Percentiles rank a stretch among this genome's conserved stretches.
Evolutionary conservation across 2,797 vertebrate genomes (phyloP).

Genomic region (Rhynchonycteris naso): DNA sequence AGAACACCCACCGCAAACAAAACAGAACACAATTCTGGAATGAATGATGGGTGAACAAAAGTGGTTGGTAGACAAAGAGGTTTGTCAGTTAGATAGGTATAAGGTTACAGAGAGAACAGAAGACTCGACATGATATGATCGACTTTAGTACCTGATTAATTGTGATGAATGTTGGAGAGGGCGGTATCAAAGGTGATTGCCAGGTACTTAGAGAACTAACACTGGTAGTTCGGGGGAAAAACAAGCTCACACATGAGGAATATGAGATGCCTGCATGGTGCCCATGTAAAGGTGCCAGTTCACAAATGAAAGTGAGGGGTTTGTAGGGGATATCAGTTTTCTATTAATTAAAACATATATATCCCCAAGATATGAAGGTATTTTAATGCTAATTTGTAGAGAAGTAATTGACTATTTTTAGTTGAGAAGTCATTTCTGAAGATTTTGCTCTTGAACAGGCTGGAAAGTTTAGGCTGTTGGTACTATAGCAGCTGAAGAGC

Average conservation of each 20-base stretch:
- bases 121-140: neutral
- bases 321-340: neutral
- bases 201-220: neutral
- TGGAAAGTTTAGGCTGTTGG: neutral
- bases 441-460: neutral
- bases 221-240: neutral
- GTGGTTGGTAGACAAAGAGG: neutral
- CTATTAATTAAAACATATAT: neutral
- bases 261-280: neutral
- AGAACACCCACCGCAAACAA: neutral
- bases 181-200: neutral
- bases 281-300: neutral
- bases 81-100: neutral
- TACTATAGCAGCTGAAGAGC: neutral
- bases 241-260: neutral
- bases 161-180: neutral
- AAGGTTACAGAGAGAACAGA: neutral
- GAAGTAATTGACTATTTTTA: neutral
- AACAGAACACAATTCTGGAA: too few species aligned
- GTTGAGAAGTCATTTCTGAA: neutral
- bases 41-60: neutral
- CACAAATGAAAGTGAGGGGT: neutral
- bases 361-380: neutral
- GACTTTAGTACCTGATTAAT: neutral
- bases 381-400: neutral